Percentiles rank a stretch among this genome's conserved stretches.
These are phyloP conservation scores for Otolemur garnettii DNA, from an alignment of 2,113 vertebrate genomes.

Conservation along the genomic window DNA sequence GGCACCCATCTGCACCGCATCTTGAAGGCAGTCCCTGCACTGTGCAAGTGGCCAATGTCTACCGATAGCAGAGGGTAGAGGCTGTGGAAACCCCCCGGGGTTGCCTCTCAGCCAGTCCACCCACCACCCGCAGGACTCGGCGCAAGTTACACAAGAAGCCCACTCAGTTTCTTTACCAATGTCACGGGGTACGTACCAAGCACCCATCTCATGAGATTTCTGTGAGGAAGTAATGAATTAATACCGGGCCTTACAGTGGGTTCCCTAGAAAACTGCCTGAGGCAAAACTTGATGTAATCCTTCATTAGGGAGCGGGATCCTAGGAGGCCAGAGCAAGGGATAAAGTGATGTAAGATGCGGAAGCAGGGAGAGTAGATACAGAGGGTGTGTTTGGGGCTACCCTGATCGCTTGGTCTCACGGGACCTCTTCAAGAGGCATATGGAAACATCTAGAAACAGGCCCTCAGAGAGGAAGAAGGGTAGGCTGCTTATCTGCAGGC, in stretches of 20 bases:
- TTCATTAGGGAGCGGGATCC: background rate
- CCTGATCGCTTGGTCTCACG: background rate
- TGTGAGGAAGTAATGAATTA: constrained; percentile 3
- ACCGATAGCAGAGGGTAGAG: no score
- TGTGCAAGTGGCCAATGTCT: background rate
- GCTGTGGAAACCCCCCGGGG: accelerated
- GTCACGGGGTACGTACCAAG: no score
- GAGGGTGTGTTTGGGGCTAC: no score
- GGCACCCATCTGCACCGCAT: background rate
- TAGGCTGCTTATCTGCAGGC: background rate
- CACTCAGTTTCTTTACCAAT: background rate
- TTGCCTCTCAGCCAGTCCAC: background rate
- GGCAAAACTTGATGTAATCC: background rate
- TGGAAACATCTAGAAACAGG: background rate
- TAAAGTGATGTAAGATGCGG: background rate
- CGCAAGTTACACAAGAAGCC: background rate
- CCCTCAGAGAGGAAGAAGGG: background rate
- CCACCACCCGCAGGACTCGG: background rate
- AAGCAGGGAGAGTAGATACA: background rate
- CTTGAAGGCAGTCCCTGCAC: background rate
- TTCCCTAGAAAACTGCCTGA: constrained; percentile 8
- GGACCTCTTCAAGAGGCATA: background rate
- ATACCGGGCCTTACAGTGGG: background rate
- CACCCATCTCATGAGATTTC: background rate
- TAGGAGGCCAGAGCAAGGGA: background rate